Evolutionary conservation across 2,888 invertebrate species (phyloP), one percentile per base, ranked within the genome.

Genomic region (Xestia ashworthii): DNA sequence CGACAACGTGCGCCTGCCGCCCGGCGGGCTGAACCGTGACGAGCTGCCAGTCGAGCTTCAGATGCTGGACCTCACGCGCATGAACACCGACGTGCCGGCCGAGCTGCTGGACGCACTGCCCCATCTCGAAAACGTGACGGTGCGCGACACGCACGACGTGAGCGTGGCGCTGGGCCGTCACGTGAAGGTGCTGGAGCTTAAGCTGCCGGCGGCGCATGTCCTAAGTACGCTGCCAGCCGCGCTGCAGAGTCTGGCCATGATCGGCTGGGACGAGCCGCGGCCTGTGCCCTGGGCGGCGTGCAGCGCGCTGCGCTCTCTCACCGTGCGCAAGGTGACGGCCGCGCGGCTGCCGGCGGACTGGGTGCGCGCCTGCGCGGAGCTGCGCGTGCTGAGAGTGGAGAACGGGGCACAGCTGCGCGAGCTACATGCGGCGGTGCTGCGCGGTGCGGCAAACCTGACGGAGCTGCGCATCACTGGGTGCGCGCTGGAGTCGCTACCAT

Each of bases 401-500:
- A 0, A 8, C 25, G 79, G 60, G 2, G 3, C 3, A 8, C 41
- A 5, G 11, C 60, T 78, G 48, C 1, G 32, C 50, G 0, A 0
- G 0, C 70, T 80, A 53, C 22, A 78, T 6, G 16, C 8, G 14
- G 12, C 41, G 1, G 4, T 55, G 32, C 62, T 81, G 62, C 67
- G 14, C 16, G 80, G 67, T 32, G 84, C 80, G 84, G 2, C 5
- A 8, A 0, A 0, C 6, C 79, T 81, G 67, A 22, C 0, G 12
- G 60, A 65, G 48, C 71, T 88, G 66, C 66, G 66, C 32, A 48
- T 86, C 19, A 25, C 32, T 16, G 3, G 19, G 44, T 78, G 83
- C 66, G 58, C 38, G 58, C 84, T 89, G 71, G 9, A 4, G 11
- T 5, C 60, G 64, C 86, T 93, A 76, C 91, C 91, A 25, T 5